phyloP scores from a whole-genome alignment of 2,113 vertebrate genomes.

The Cromileptes altivelis region DNA sequence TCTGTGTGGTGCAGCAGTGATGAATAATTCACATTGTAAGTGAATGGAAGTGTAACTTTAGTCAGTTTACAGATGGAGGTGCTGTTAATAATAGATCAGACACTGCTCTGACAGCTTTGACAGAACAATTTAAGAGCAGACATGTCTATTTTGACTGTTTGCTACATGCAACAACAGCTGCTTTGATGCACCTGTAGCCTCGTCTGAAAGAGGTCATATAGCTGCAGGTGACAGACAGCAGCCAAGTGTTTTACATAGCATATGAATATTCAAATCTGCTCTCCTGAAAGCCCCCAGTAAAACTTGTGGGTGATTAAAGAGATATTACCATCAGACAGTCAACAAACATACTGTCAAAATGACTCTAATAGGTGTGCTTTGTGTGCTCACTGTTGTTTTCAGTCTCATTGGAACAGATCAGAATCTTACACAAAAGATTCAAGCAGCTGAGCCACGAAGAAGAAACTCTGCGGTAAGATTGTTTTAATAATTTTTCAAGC shows the following conservation, averaged over 20 bases:
- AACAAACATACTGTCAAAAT: not conserved
- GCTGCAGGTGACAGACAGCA: not conserved
- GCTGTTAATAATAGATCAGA: conserved; percentile 48
- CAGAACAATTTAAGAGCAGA: not conserved
- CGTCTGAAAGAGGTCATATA: not conserved
- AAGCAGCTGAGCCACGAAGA: conserved; percentile 91
- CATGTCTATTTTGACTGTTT: not conserved
- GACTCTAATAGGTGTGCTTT: not conserved
- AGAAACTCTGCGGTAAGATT: conserved; percentile 81
- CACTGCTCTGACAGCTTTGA: not conserved
- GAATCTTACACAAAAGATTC: conserved; percentile 91
- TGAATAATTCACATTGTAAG: conserved; percentile 66
- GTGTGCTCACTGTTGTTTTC: conserved; percentile 4
- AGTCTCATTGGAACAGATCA: conserved; percentile 94
- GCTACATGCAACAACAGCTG: not conserved
- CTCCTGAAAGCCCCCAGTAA: not conserved
- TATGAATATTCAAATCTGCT: conserved; percentile 59
- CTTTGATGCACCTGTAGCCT: conserved; percentile 1
- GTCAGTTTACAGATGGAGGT: not conserved
- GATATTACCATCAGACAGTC: not conserved
- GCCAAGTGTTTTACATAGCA: conserved; percentile 58
- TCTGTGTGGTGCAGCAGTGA: conserved; percentile 18
- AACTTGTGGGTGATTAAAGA: not conserved
- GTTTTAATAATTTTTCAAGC: too few relatives aligned
- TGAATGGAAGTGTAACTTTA: conserved; percentile 45